Conservation (phyloP, 2,888 invertebrate genomes). For the Leucophenga montana region DNA sequence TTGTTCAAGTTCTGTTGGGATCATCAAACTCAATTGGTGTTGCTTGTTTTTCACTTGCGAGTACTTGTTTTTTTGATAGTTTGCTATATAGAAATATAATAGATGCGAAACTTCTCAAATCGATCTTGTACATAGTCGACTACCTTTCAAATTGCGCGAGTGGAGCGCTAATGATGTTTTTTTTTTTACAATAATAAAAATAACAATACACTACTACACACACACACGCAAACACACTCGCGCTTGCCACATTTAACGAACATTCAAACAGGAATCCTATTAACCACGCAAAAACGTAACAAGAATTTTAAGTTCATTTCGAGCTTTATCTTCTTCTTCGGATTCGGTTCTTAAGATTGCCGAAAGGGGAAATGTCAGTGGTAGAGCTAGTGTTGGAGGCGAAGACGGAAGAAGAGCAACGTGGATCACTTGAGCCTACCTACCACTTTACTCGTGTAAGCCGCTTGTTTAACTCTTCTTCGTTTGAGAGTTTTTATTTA, state of each 20-base stretch:
- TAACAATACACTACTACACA: neutral
- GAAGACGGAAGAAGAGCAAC: neutral
- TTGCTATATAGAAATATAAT: too few species aligned
- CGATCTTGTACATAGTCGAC: conserved; percentile 14
- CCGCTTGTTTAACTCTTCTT: conserved; percentile 22
- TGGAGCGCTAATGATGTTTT: too few species aligned
- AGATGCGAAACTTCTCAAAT: too few species aligned
- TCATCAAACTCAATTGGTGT: too few species aligned
- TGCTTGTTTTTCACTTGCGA: too few species aligned
- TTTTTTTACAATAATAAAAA: neutral
- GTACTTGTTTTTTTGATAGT: too few species aligned
- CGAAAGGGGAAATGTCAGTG: too few species aligned
- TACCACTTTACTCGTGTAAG: conserved; percentile 18
- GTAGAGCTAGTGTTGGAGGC: too few species aligned
- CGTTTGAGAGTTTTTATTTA: conserved; percentile 8
- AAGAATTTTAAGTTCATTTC: conserved; percentile 57
- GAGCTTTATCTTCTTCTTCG: conserved; percentile 31
- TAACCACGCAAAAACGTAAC: conserved; percentile 50
- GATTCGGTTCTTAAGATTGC: too few species aligned
- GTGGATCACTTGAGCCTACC: too few species aligned
- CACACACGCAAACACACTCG: conserved; percentile 15
- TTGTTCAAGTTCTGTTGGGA: too few species aligned
- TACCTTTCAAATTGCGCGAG: conserved; percentile 28
- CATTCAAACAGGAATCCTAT: conserved; percentile 48
- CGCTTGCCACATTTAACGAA: neutral